A percentile compares a stretch with the other conserved stretches of the same genome.
These are phyloP conservation scores for Drosophila pseudoobscura DNA, from an alignment of 1,140 invertebrate species.

Conservation along the genomic window DNA sequence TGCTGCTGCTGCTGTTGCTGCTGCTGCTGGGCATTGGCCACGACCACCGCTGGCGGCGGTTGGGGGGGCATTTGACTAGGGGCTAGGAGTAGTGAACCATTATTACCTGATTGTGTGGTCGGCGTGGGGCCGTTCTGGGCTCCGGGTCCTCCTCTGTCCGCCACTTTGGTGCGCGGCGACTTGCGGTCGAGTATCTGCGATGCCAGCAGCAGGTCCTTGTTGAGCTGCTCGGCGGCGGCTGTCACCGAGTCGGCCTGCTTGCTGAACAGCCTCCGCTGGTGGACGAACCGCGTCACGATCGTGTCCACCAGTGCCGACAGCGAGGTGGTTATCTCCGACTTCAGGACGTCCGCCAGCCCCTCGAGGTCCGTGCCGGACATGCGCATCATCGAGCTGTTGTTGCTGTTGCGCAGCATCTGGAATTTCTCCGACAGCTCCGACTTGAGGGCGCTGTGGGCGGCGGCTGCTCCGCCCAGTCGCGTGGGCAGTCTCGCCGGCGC, in stretches of 20 bases:
- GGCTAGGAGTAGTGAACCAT: slow-evolving; percentile 83
- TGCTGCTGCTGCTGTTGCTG: slow-evolving; percentile 47
- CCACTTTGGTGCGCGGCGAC: slow-evolving; percentile 91
- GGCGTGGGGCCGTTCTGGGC: slow-evolving; percentile 70
- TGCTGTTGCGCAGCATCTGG: slow-evolving; percentile 86
- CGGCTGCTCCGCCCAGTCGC: slow-evolving; percentile 73
- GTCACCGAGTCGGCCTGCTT: slow-evolving; percentile 90
- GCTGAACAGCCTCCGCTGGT: slow-evolving; percentile 89
- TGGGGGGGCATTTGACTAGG: slow-evolving; percentile 76
- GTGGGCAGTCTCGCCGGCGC: slow-evolving; percentile 72
- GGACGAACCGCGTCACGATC: slow-evolving; percentile 92
- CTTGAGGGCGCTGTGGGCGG: slow-evolving; percentile 84
- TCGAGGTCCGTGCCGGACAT: slow-evolving; percentile 91
- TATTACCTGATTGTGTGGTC: slow-evolving; percentile 86
- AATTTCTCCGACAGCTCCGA: slow-evolving; percentile 87
- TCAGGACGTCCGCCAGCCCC: slow-evolving; percentile 93
- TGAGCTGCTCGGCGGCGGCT: slow-evolving; percentile 90
- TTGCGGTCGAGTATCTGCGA: slow-evolving; percentile 92
- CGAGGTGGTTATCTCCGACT: slow-evolving; percentile 94
- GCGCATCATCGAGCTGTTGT: slow-evolving; percentile 86
- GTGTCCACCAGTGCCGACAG: slow-evolving; percentile 94
- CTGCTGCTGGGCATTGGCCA: slow-evolving; percentile 54
- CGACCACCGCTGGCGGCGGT: slow-evolving; percentile 37
- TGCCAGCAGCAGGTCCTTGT: slow-evolving; percentile 91
- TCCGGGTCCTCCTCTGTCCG: slow-evolving; percentile 87